Evolutionary conservation across 2,113 vertebrate species (phyloP), one percentile per base, ranked within the genome.

Genomic region (Carlito syrichta): DNA sequence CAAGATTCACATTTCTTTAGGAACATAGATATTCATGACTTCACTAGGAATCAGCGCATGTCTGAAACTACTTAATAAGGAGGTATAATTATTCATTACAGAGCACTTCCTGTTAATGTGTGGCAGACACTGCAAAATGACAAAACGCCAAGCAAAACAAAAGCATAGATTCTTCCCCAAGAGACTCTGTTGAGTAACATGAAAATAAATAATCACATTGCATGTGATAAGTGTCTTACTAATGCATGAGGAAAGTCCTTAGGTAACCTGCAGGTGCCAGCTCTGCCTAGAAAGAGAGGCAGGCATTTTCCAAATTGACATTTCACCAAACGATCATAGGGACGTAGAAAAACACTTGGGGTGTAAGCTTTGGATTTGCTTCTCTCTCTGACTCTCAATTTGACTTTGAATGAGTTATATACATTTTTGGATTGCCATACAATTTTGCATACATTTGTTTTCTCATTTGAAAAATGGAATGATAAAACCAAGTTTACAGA

Each of bases 201-300:
- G 25, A 43, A n/a, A 22, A 38, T 45, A 4, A 35, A 50, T 6
- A 30, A 12, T 30, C 10, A 1, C 6, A 3, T 45, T 66, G 20
- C 69, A 12, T 2, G 14, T 5, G 38, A 22, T 19, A 1, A 13
- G 10, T 7, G 32, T 17, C 27, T 10, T 10, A 8, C 2, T 8
- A 32, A 25, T 35, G 16, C 22, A 0, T 3, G 1, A 2, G 40
- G 32, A n/a, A 66, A 19, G 22, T 20, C 74, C 8, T 83, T 27
- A 35, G 45, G 69, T 16, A 27, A 12, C 68, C 23, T 0, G 4
- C n/a, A n/a, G 35, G 1, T 8, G 5, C 11, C 14, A 2, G 13
- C 13, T 63, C 17, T 35, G 17, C 54, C 63, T 22, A 5, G 22
- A 81, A 30, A 63, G 35, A 74, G 43, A n/a, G 52, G 43, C 40